These are phyloP conservation scores for Hydractinia echinata DNA, from an alignment of 30 jellyfish, hydroid and myxozoan species.

Conservation along the genomic window DNA sequence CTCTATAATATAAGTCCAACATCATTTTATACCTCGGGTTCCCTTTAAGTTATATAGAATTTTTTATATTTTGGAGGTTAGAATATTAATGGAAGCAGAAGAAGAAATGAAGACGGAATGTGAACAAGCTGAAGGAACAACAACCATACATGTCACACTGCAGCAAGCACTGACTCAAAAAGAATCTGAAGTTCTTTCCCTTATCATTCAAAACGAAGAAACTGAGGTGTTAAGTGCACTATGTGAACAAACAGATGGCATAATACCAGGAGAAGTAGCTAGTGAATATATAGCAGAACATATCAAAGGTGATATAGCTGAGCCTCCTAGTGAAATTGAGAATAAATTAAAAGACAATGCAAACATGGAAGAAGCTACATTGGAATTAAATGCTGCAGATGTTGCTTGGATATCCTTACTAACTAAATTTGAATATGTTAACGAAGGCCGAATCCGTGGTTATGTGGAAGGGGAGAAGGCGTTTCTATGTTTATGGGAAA, in stretches of 20 bases:
- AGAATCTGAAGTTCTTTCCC: constrained; percentile 21
- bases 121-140: too few relatives aligned
- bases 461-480: constrained; percentile 18
- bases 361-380: not conserved
- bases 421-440: constrained; percentile 10
- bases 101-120: too few relatives aligned
- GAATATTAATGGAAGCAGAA: too few relatives aligned
- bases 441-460: constrained; percentile 22
- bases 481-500: constrained; percentile 23
- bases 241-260: not conserved
- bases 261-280: not conserved
- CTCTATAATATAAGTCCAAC: too few relatives aligned
- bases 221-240: not conserved
- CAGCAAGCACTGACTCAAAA: constrained; percentile 21
- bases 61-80: too few relatives aligned
- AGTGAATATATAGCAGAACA: not conserved
- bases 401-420: constrained; percentile 21
- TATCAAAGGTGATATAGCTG: not conserved
- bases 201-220: constrained; percentile 12
- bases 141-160: not conserved
- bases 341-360: not conserved
- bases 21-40: too few relatives aligned
- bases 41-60: too few relatives aligned
- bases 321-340: not conserved
- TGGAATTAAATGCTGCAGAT: constrained; percentile 25